phyloP scores from a whole-genome alignment of 1,140 invertebrate species.

The Palaemon carinicauda region DNA sequence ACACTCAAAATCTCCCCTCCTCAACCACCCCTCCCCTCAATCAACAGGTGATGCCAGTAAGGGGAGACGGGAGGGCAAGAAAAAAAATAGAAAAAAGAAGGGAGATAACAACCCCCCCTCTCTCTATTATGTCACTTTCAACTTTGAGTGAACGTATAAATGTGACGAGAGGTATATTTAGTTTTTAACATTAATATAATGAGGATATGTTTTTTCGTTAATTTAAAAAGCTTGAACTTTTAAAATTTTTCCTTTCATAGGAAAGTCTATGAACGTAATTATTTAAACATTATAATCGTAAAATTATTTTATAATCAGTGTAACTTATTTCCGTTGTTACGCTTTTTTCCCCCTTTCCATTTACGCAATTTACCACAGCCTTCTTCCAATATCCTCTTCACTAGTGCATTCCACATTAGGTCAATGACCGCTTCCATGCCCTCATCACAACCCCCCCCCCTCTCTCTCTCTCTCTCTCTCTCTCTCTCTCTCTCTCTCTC shows the following conservation, averaged over 20 bases:
- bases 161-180: too few species aligned
- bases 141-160: not conserved
- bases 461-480: not conserved
- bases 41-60: constrained; percentile 59
- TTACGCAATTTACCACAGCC: not conserved
- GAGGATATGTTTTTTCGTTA: too few species aligned
- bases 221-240: too few species aligned
- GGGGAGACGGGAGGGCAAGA: constrained; percentile 46
- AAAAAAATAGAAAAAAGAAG: not conserved
- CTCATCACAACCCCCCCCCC: not conserved
- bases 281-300: too few species aligned
- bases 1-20: constrained; percentile 55
- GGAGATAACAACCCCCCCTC: too few species aligned
- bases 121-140: constrained; percentile 12
- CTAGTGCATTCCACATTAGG: not conserved
- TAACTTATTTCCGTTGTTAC: not conserved
- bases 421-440: not conserved
- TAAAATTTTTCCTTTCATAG: too few species aligned
- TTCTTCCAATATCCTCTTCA: not conserved
- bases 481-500: not conserved
- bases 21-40: constrained; percentile 29
- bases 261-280: too few species aligned
- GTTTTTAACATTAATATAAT: too few species aligned
- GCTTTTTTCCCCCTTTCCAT: not conserved
- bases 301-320: too few species aligned